Percentiles rank a stretch among this genome's conserved stretches.
Conservation (phyloP, 1,140 invertebrate species). For the Whitmania pigra region DNA sequence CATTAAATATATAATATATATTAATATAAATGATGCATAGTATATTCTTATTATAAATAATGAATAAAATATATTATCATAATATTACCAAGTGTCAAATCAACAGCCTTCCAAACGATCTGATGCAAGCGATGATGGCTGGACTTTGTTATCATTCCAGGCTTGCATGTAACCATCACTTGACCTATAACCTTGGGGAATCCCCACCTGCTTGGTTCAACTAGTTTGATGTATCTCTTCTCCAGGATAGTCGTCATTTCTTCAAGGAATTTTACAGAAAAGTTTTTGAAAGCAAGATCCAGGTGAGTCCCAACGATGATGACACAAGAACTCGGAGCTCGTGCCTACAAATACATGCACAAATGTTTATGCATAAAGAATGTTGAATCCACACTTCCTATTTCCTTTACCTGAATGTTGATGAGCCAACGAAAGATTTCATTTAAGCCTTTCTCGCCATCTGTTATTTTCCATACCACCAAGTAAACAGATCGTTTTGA, state of each 20-base stretch:
- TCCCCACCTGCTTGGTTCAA: constrained; percentile 89
- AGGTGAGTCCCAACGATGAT: constrained; percentile 41
- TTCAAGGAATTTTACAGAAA: constrained; percentile 46
- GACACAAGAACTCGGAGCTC: constrained; percentile 35
- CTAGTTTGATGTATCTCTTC: constrained; percentile 69
- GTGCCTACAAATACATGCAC: constrained; percentile 43
- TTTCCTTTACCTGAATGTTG: constrained; percentile 67
- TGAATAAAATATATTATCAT: constrained; percentile 24
- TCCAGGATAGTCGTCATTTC: neutral
- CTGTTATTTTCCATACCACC: constrained; percentile 79
- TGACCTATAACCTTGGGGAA: constrained; percentile 82
- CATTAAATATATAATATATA: neutral
- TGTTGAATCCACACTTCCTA: neutral
- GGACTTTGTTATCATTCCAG: constrained; percentile 52
- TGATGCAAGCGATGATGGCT: constrained; percentile 77
- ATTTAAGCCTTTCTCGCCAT: constrained; percentile 76
- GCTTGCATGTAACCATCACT: constrained; percentile 77
- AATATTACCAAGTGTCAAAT: constrained; percentile 71
- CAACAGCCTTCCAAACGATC: constrained; percentile 83
- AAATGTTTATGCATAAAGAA: constrained; percentile 14
- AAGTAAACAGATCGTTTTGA: constrained; percentile 87
- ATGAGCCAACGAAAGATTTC: constrained; percentile 87
- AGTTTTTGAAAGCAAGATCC: constrained; percentile 64
- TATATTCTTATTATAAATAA: neutral
- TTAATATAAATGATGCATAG: neutral